Evolutionary conservation across 2,797 vertebrate species (phyloP), one percentile per base, ranked within the genome.

Genomic region (Numenius phaeopus): DNA sequence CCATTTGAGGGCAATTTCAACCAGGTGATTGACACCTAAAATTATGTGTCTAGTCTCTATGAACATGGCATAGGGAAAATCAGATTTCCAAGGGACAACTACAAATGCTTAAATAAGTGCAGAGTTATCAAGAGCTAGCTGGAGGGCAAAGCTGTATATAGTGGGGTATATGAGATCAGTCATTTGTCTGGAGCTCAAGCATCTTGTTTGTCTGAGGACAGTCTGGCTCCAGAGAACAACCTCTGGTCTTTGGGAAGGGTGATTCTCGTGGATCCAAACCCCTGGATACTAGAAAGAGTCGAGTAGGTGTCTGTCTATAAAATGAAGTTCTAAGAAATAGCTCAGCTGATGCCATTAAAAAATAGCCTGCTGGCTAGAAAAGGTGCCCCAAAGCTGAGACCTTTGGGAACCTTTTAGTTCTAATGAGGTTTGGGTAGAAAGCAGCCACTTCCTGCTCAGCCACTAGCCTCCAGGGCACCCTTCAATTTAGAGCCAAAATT

Each of bases 241-340:
- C 6, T 29, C 24, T 58, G 32, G 3, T 14, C 52, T 59, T 39
- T 44, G 14, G 27, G n/a, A 71, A 40, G 21, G 14, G 3, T 5
- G 8, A 55, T 55, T 87, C 10, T 67, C 76, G 40, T 83, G 6
- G 13, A 57, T 82, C 39, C 55, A 73, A 75, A 54, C 32, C 23
- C 16, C 10, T 52, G 85, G 9, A 3, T 57, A 9, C 14, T 29
- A 10, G 30, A 62, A 79, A 9, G 4, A 23, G 9, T 39, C 0
- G 1, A 34, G 7, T 11, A 21, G 37, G 4, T 64, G 6, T 12
- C 75, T 1, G 0, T 39, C 9, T 50, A n/a, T 55, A 39, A 54
- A 71, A 27, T 42, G 9, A 66, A 83, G 21, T 7, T 87, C 23
- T 16, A 24, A 37, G 57, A 76, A 77, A 52, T 1, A 27, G 6